A percentile compares a stretch with the other conserved stretches of the same genome.
Conservation (phyloP, 1,140 invertebrate species). For the Diuraphis noxia region DNA sequence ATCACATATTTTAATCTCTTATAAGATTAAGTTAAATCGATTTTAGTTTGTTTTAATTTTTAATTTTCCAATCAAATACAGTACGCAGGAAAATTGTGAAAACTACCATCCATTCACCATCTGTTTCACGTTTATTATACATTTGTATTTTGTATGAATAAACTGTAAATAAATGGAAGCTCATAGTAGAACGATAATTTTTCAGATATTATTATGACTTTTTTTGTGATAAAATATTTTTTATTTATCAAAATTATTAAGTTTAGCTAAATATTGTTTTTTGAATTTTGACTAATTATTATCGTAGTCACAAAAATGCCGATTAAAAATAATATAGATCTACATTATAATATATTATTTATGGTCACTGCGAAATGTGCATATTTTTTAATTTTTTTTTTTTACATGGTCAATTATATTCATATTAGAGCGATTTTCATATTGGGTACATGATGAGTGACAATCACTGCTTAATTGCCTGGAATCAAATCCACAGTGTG, state of each 20-base stretch:
- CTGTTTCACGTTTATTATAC: background rate
- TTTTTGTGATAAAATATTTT: background rate
- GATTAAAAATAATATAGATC: background rate
- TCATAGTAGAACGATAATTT: background rate
- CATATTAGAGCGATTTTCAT: background rate
- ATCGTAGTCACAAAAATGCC: background rate
- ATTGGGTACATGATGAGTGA: background rate
- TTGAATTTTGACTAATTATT: background rate
- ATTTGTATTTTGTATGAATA: background rate
- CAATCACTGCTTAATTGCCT: background rate
- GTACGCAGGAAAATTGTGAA: too few relatives aligned
- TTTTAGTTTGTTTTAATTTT: background rate
- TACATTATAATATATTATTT: too few relatives aligned
- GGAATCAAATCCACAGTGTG: background rate
- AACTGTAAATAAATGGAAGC: too few relatives aligned
- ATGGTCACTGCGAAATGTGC: background rate
- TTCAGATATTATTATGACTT: background rate
- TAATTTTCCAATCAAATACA: background rate
- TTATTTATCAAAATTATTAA: background rate
- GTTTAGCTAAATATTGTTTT: background rate
- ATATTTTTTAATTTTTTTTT: background rate
- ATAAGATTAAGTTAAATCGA: background rate
- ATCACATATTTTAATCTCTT: background rate
- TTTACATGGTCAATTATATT: background rate
- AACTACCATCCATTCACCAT: background rate